Conservation (phyloP, 2,888 invertebrate genomes). For the Lithosia quadra region DNA sequence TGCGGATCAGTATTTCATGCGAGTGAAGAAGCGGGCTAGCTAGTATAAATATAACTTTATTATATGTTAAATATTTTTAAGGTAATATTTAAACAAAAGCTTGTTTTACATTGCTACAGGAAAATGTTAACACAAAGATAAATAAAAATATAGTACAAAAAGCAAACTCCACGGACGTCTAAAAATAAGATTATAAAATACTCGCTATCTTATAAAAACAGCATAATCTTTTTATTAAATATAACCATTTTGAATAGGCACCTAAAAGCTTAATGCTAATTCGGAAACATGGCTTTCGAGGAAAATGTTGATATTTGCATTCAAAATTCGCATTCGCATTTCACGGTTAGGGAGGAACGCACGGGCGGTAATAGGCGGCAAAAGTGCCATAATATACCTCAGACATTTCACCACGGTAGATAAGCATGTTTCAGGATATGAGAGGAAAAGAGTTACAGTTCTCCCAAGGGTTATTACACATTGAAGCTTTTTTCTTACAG, state of each 20-base stretch:
- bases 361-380: slow-evolving; percentile 24
- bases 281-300: slow-evolving; percentile 50
- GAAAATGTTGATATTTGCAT: slow-evolving; percentile 58
- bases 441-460: slow-evolving; percentile 15
- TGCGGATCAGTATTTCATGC: too few relatives aligned
- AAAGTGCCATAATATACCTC: slow-evolving; percentile 21
- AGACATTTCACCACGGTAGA: slow-evolving; percentile 22
- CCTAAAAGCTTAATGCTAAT: slow-evolving; percentile 48
- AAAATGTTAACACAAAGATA: background rate
- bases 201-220: slow-evolving; percentile 26
- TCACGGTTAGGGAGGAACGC: slow-evolving; percentile 23
- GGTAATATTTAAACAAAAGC: background rate
- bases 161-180: background rate
- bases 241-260: slow-evolving; percentile 31
- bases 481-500: too few relatives aligned
- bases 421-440: slow-evolving; percentile 9
- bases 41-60: too few relatives aligned
- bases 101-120: background rate
- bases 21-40: too few relatives aligned
- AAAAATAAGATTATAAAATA: background rate
- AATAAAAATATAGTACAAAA: background rate
- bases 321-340: slow-evolving; percentile 51
- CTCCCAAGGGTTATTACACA: slow-evolving; percentile 19
- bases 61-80: too few relatives aligned
- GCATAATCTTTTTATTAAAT: slow-evolving; percentile 39